phyloP scores from a whole-genome alignment of 2,113 vertebrate species.

The Grammomys dolichurus region DNA sequence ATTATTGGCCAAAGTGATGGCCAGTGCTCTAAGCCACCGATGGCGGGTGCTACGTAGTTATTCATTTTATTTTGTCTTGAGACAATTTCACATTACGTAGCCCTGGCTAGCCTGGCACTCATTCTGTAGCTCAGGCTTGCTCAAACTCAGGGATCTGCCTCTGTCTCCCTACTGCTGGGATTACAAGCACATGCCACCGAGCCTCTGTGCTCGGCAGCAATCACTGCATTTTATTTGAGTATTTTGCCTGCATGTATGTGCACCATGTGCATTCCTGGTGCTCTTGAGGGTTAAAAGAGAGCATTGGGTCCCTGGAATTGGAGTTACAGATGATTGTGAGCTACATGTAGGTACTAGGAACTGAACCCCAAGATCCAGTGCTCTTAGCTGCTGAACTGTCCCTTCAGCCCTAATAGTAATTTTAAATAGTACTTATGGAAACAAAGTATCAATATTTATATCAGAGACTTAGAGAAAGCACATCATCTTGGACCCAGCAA shows the following conservation, averaged over 20 bases:
- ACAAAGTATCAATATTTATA: neutral
- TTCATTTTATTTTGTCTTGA: neutral
- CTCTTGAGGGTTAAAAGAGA: neutral
- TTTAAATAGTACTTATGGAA: conserved; percentile 15
- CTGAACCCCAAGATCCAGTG: neutral
- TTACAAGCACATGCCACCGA: neutral
- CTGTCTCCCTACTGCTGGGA: neutral
- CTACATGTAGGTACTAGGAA: neutral
- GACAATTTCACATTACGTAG: neutral
- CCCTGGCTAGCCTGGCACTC: neutral
- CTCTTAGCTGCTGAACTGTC: neutral
- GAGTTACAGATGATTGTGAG: neutral
- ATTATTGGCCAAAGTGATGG: neutral
- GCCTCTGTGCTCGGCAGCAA: neutral
- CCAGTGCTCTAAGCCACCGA: neutral
- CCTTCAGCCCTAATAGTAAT: neutral
- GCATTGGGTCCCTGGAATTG: neutral
- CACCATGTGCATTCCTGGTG: neutral
- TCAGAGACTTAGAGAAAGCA: conserved; percentile 8
- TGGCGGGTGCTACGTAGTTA: neutral
- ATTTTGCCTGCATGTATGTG: neutral
- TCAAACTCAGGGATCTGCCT: neutral
- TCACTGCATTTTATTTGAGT: neutral
- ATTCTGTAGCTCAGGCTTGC: neutral
- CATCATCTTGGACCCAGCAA: neutral